Percentiles rank a stretch among this genome's conserved stretches.
Conservation (phyloP, 2,888 invertebrate genomes). For the Acanthosepion esculentum region DNA sequence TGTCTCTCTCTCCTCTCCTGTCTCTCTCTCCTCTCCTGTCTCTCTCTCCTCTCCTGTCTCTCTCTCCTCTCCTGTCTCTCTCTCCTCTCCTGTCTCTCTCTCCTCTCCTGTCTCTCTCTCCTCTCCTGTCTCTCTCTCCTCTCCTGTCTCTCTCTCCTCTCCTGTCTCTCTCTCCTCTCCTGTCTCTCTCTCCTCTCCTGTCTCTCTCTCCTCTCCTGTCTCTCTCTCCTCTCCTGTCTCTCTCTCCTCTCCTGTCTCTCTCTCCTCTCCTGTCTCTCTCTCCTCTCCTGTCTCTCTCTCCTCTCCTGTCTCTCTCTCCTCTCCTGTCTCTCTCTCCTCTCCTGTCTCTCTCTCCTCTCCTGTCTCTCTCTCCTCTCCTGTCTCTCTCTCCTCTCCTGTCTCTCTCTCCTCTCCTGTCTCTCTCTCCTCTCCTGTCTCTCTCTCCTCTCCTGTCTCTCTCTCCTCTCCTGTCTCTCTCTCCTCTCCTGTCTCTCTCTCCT, state of each 20-base stretch:
- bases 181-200: background rate
- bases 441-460: no score
- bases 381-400: no score
- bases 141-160: background rate
- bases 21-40: no score
- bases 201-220: background rate
- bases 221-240: background rate
- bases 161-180: background rate
- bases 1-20: accelerated
- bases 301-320: background rate
- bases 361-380: no score
- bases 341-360: background rate
- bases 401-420: no score
- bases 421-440: no score
- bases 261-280: background rate
- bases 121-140: no score
- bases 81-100: background rate
- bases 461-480: no score
- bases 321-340: background rate
- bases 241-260: background rate
- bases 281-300: background rate
- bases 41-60: no score
- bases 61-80: no score
- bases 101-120: background rate
- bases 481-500: no score